phyloP scores from a whole-genome alignment of 2,113 vertebrate species.

The Murina feae region DNA sequence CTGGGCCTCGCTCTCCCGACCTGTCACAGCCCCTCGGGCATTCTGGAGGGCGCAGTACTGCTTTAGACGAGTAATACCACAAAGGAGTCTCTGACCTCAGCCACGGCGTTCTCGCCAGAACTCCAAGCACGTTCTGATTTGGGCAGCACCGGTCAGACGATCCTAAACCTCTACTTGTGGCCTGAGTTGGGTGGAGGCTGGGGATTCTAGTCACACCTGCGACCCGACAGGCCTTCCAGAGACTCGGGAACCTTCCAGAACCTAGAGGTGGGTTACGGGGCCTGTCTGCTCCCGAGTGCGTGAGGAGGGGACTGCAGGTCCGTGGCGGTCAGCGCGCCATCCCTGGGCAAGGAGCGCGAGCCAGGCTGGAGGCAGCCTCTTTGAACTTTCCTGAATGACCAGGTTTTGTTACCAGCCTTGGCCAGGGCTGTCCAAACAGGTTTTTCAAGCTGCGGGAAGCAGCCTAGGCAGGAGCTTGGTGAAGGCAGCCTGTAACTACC shows the following conservation, averaged over 20 bases:
- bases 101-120: not conserved
- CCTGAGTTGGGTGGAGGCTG: rapidly evolving
- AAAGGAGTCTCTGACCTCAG: not conserved
- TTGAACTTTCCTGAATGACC: constrained; percentile 71
- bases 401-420: constrained; percentile 80
- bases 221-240: rapidly evolving
- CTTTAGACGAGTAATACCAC: not conserved
- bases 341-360: too few species aligned
- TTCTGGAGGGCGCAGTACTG: rapidly evolving
- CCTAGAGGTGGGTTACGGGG: not conserved
- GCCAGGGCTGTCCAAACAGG: constrained; percentile 87
- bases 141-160: not conserved
- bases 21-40: not conserved
- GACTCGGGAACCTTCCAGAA: too few species aligned
- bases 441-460: constrained; percentile 87
- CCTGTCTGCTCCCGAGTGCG: rapidly evolving
- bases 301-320: too few species aligned
- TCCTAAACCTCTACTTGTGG: rapidly evolving
- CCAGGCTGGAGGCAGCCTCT: too few species aligned
- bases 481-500: not conserved
- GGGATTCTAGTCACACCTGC: rapidly evolving
- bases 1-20: not conserved
- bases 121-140: not conserved
- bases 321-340: too few species aligned
- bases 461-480: constrained; percentile 70